Evolutionary conservation across 2,113 vertebrate species (phyloP).

Genomic region (Sarotherodon lohbergeri): DNA sequence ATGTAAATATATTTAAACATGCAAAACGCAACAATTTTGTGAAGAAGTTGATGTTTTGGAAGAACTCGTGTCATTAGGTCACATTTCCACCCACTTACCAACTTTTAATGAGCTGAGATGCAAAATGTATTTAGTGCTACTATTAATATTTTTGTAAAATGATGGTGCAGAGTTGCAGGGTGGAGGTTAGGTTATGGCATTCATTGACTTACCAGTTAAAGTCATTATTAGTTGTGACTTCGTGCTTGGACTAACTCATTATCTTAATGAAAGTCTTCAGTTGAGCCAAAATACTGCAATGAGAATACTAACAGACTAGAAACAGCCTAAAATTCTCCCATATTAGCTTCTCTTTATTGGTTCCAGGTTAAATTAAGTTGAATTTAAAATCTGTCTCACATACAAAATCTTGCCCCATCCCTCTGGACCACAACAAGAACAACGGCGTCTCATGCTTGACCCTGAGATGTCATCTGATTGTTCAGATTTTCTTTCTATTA

Average conservation of each 20-base stretch:
- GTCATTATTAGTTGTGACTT: background rate
- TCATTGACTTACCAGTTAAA: background rate
- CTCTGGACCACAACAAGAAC: background rate
- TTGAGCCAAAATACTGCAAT: background rate
- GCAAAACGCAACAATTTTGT: background rate
- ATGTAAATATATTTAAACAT: background rate
- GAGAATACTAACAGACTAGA: background rate
- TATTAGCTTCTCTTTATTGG: background rate
- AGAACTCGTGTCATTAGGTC: background rate
- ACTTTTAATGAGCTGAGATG: background rate
- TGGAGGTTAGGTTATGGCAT: background rate
- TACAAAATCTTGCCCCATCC: background rate
- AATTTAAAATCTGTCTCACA: background rate
- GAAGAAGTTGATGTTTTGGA: background rate
- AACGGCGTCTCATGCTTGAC: background rate
- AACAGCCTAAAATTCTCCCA: background rate
- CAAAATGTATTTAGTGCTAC: background rate
- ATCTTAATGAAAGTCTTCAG: background rate
- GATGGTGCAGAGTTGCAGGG: background rate
- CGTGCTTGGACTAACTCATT: fast-evolving
- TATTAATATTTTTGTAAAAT: background rate
- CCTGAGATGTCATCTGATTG: background rate
- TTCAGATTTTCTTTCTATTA: background rate
- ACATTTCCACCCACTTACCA: background rate
- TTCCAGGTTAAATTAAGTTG: fast-evolving